Evolutionary conservation across 2,113 vertebrate genomes (phyloP).

Genomic region (Dinomys branickii): DNA sequence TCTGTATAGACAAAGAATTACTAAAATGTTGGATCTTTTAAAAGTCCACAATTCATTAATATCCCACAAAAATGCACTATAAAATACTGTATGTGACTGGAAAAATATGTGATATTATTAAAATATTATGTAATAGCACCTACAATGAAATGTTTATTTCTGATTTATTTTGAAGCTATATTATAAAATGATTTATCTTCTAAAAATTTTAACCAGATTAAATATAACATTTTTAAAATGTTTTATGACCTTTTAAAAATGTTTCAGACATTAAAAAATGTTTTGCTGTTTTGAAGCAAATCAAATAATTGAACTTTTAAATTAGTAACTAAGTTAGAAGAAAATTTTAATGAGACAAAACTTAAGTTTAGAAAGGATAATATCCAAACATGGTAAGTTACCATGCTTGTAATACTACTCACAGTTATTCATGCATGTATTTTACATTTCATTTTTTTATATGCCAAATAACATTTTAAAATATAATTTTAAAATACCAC

Average conservation of each 20-base stretch:
- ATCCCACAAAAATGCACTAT: background rate
- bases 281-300: slow-evolving; percentile 45
- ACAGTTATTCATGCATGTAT: background rate
- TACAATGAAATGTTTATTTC: background rate
- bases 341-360: slow-evolving; percentile 48
- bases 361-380: slow-evolving; percentile 32
- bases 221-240: background rate
- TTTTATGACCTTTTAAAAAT: background rate
- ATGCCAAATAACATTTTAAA: slow-evolving; percentile 29
- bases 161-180: background rate
- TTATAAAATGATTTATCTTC: slow-evolving; percentile 26
- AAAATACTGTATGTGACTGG: background rate
- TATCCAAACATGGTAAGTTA: background rate
- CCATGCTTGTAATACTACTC: background rate
- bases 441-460: slow-evolving; percentile 22
- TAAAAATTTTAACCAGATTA: slow-evolving; percentile 4
- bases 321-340: slow-evolving; percentile 1
- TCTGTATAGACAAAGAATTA: slow-evolving; percentile 81
- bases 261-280: background rate
- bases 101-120: background rate
- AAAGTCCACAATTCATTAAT: slow-evolving; percentile 43
- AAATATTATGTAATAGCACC: slow-evolving; percentile 18
- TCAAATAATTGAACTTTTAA: background rate
- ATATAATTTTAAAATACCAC: slow-evolving; percentile 37
- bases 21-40: slow-evolving; percentile 61